A percentile compares a stretch with the other conserved stretches of the same genome.
phyloP scores from a whole-genome alignment of 2,888 invertebrate genomes.

The Pseudanteris insignis region DNA sequence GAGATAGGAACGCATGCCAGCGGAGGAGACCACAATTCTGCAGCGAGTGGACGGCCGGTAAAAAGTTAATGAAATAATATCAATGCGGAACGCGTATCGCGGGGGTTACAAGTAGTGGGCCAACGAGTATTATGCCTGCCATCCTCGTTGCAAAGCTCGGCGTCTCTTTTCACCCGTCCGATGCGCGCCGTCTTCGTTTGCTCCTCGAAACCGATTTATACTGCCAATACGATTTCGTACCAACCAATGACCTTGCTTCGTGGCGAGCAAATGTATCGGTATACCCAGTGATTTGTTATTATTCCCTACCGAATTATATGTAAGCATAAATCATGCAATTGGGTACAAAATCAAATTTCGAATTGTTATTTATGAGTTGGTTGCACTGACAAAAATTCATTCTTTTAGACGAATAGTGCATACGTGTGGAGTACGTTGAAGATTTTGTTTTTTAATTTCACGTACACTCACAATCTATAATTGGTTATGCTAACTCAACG shows the following conservation, averaged over 20 bases:
- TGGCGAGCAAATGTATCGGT: not conserved
- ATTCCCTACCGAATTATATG: too few species aligned
- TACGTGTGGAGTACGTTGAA: too few species aligned
- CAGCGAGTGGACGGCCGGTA: conserved; percentile 54
- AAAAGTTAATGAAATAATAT: conserved; percentile 66
- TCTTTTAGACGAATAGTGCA: too few species aligned
- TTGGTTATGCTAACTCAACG: too few species aligned
- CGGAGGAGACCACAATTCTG: conserved; percentile 52
- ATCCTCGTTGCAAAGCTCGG: conserved; percentile 10
- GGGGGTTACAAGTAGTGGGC: conserved; percentile 62
- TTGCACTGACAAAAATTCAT: too few species aligned
- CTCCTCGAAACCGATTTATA: conserved; percentile 20
- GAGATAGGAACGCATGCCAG: conserved; percentile 49
- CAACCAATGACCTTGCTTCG: conserved; percentile 6
- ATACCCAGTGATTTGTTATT: too few species aligned
- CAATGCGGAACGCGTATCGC: conserved; percentile 65
- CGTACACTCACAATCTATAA: too few species aligned
- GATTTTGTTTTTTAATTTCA: too few species aligned
- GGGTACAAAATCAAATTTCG: too few species aligned
- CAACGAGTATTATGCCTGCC: conserved; percentile 54
- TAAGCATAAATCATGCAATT: too few species aligned
- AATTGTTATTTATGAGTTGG: too few species aligned
- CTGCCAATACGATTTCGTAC: conserved; percentile 17
- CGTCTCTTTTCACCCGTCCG: conserved; percentile 31
- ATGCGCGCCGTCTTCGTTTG: conserved; percentile 22